A percentile compares a stretch with the other conserved stretches of the same genome.
Conservation (phyloP, 1,140 invertebrate genomes). For the Trachymyrmex septentrionalis region DNA sequence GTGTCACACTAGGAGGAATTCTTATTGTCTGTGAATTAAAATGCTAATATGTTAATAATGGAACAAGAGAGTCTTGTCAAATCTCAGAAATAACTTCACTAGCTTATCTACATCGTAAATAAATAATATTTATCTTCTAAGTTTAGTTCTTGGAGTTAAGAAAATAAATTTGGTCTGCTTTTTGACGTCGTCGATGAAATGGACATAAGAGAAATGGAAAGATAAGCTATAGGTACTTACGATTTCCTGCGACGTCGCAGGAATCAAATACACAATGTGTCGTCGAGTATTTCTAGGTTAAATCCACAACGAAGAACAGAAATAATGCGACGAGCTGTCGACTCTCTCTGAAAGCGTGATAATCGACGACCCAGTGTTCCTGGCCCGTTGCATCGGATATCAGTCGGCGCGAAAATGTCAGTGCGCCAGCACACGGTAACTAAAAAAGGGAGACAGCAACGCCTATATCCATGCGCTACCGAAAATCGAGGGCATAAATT, state of each 20-base stretch:
- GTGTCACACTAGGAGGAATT: background rate
- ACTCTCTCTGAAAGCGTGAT: slow-evolving; percentile 45
- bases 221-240: background rate
- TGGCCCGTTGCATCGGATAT: slow-evolving; percentile 65
- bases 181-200: background rate
- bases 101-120: background rate
- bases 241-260: background rate
- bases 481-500: slow-evolving; percentile 72
- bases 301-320: slow-evolving; percentile 33
- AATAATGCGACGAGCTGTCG: slow-evolving; percentile 36
- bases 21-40: slow-evolving; percentile 17
- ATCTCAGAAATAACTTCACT: slow-evolving; percentile 4
- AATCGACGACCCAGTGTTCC: slow-evolving; percentile 61
- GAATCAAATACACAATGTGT: slow-evolving; percentile 33
- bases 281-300: slow-evolving; percentile 42
- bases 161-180: slow-evolving; percentile 10
- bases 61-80: slow-evolving; percentile 1
- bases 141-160: background rate
- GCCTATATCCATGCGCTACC: slow-evolving; percentile 33
- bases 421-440: background rate
- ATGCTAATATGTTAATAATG: slow-evolving; percentile 30
- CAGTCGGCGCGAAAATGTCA: slow-evolving; percentile 58
- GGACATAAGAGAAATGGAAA: background rate
- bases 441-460: slow-evolving; percentile 64
- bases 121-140: background rate